Evolutionary conservation across 2,113 vertebrate genomes (phyloP), one percentile per base, ranked within the genome.

Genomic region (Carassius auratus): DNA sequence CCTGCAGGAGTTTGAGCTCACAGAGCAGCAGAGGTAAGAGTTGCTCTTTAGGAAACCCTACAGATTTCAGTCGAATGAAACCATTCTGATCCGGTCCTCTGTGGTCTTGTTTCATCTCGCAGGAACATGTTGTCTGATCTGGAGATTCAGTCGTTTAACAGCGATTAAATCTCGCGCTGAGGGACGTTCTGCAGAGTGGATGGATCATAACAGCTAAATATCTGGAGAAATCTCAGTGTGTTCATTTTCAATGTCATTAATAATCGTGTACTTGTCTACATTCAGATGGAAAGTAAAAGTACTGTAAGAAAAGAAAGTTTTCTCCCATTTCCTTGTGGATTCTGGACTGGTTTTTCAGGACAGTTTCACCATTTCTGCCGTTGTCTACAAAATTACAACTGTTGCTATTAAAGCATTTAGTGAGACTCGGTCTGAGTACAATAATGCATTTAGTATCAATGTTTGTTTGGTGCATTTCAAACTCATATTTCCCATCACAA

Each of bases 11-110:
- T 97, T 96, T 76, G 45, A 92, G 2, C 85, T 97, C 68, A 93
- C 88, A 6, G 91, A 94, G 48, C 83, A 95, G 33, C 95, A 97
- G 61, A 96, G 91, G 98, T 98, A 91, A 96, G 95, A 33, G 12
- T 5, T 15, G 15, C 10, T 14, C 14, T 9, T 61, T 17, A 15
- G 0, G 19, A 6, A 59, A 19, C 55, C 6, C 0, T 21, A 59
- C 17, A 42, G 8, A 6, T 1, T 38, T 23, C 0, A 59, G 12
- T 1, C 8, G 5, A 15, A 10, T 57, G 9, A 4, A 26, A 1
- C 33, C 0, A 66, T 8, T 57, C 10, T 6, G 23, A 48, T 36
- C 12, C 57, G 5, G 23, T 55, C 13, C 15, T 13, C 50, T 52
- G 50, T 52, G 50, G 50, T 10, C 17, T 66, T 19, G 61, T 84